Conservation (phyloP, 2,888 invertebrate genomes). For the Kuschelorhynchus macadamiae region DNA sequence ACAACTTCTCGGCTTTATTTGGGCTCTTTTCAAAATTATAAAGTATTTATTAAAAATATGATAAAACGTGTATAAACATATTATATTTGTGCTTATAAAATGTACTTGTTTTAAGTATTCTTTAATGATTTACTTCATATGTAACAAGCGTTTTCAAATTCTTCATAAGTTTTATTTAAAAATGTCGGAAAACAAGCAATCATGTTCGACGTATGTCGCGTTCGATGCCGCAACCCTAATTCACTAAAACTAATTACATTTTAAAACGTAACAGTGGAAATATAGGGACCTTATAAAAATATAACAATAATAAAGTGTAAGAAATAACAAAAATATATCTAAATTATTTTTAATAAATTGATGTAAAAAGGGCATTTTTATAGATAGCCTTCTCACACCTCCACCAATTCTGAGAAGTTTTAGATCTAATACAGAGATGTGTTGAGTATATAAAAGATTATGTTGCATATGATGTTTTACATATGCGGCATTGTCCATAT, state of each 20-base stretch:
- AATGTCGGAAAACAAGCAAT: slow-evolving; percentile 53
- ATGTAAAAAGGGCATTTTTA: too few relatives aligned
- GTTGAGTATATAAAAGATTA: too few relatives aligned
- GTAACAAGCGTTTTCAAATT: slow-evolving; percentile 46
- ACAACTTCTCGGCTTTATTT: slow-evolving; percentile 44
- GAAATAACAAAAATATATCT: too few relatives aligned
- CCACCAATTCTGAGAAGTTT: too few relatives aligned
- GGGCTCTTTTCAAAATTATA: slow-evolving; percentile 48
- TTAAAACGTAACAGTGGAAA: background rate
- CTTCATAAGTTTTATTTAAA: slow-evolving; percentile 10
- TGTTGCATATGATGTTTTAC: too few relatives aligned
- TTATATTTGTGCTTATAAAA: slow-evolving; percentile 67
- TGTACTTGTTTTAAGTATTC: slow-evolving; percentile 61
- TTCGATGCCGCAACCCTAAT: slow-evolving; percentile 17
- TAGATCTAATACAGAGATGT: too few relatives aligned
- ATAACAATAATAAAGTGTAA: too few relatives aligned
- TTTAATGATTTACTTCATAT: slow-evolving; percentile 48
- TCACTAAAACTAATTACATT: background rate
- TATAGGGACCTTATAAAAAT: background rate
- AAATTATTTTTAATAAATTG: too few relatives aligned
- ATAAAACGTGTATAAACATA: slow-evolving; percentile 69
- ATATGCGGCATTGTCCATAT: too few relatives aligned
- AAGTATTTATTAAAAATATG: slow-evolving; percentile 67
- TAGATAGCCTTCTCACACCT: too few relatives aligned
- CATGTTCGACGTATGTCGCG: slow-evolving; percentile 18